Evolutionary conservation across 2,888 invertebrate species (phyloP), one percentile per base, ranked within the genome.

Genomic region (Lithophane leautieri): DNA sequence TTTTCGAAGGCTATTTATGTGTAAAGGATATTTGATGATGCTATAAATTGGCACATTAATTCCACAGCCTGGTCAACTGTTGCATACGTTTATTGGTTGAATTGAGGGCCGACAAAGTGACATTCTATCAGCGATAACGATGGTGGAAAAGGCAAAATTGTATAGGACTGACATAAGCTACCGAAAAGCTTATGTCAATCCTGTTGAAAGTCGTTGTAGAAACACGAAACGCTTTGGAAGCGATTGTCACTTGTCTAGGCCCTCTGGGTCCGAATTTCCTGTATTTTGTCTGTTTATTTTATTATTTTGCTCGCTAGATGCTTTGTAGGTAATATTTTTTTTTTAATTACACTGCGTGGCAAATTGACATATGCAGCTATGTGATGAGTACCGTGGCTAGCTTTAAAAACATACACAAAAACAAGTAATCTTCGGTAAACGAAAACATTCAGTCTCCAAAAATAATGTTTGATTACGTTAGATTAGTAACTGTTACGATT

Each of bases 11-110:
- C 42, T 68, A 68, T 40, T 42, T n/a, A 16, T 4, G 34, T 34
- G 4, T 25, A 14, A 54, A 42, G 25, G 7, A 34, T 25, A 60
- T 40, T 63, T 67, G 14, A 7, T 66, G 28, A 25, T 40, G 25
- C 19, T 28, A 61, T 50, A 71, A 66, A 47, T 47, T 61, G 28
- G 28, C 40, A n/a, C 14, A 14, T 66, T 40, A 42, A 22, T 12
- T 52, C 16, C 44, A 60, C 4, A 42, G 22, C 56, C 3, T 22
- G n/a, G 7, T 14, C 22, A 78, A 28, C 65, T 61, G 58, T 78
- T 66, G 47, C 70, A 54, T 40, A 22, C n/a, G 56, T 25, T 58
- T 70, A 60, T 77, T 69, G n/a, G n/a, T 67, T 34, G 11, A 61
- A 47, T 34, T 4, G 34, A 34, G 34, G 34, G 34, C 34, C 34